A percentile compares a stretch with the other conserved stretches of the same genome.
phyloP scores from a whole-genome alignment of 2,113 vertebrate species.

The zebrafish (Danio rerio) region DNA sequence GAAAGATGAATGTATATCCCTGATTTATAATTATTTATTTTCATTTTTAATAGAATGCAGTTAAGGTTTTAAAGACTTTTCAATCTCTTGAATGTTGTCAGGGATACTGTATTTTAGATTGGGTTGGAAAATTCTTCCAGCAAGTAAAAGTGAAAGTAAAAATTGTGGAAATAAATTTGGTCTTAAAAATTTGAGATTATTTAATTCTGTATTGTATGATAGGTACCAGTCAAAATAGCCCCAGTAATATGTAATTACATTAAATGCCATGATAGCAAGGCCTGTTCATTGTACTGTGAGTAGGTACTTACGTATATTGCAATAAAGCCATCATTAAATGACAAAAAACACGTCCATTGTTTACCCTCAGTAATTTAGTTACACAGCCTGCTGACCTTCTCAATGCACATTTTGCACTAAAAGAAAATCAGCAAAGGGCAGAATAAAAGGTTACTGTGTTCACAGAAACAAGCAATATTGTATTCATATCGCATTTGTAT shows the following conservation, averaged over 20 bases:
- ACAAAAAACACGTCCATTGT: conserved; percentile 35
- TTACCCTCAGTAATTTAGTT: conserved; percentile 43
- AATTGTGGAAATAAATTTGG: too few relatives aligned
- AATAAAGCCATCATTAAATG: conserved; percentile 43
- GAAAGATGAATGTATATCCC: too few relatives aligned
- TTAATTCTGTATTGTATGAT: conserved; percentile 1
- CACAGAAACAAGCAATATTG: conserved; percentile 64
- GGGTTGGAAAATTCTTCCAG: too few relatives aligned
- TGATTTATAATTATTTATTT: too few relatives aligned
- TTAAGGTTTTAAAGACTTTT: too few relatives aligned
- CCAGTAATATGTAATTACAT: conserved; percentile 4
- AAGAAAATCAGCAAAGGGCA: conserved; percentile 56
- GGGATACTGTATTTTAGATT: too few relatives aligned
- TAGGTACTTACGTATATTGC: conserved; percentile 44
- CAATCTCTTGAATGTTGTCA: too few relatives aligned
- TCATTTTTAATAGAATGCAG: too few relatives aligned
- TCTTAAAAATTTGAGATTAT: too few relatives aligned
- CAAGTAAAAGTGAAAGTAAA: too few relatives aligned
- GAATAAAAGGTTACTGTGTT: conserved; percentile 56
- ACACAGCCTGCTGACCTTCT: conserved; percentile 46
- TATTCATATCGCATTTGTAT: not conserved
- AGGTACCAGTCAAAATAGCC: not conserved
- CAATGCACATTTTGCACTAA: conserved; percentile 43
- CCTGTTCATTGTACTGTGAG: conserved; percentile 34
- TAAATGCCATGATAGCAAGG: conserved; percentile 25